These are phyloP conservation scores for Zenarchopterus dispar DNA, from an alignment of 2,797 vertebrate species.

Conservation along the genomic window DNA sequence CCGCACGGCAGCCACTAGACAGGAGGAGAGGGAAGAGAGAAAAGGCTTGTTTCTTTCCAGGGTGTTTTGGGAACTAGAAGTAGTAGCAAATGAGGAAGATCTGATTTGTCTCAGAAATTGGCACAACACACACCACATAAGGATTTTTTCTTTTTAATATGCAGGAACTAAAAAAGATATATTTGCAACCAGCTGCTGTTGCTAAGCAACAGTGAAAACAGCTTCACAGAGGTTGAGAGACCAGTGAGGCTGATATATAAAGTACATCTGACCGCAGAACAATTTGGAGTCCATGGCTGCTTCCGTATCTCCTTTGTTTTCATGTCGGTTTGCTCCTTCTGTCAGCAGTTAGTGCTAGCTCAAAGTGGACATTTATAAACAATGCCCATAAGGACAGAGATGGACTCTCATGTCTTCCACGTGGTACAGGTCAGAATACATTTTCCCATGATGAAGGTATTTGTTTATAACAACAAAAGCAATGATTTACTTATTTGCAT, in stretches of 20 bases:
- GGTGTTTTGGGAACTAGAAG: constrained; percentile 35
- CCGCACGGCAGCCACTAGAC: constrained; percentile 86
- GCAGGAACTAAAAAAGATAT: constrained; percentile 39
- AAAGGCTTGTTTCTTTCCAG: constrained; percentile 47
- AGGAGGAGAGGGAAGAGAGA: constrained; percentile 55
- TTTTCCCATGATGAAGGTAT: no score
- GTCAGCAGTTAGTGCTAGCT: constrained; percentile 8
- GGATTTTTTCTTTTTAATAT: constrained; percentile 16
- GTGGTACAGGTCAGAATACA: neutral
- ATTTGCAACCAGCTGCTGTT: constrained; percentile 69
- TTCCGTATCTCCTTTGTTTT: constrained; percentile 25
- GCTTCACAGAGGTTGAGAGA: constrained; percentile 52
- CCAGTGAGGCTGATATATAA: constrained; percentile 38
- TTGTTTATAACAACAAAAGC: no score
- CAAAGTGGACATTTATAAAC: constrained; percentile 18
- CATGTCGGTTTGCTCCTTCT: constrained; percentile 23
- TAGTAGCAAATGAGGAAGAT: constrained; percentile 15
- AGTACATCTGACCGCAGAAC: constrained; percentile 32
- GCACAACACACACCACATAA: constrained; percentile 21
- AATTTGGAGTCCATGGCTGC: constrained; percentile 42
- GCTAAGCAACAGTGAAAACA: constrained; percentile 71
- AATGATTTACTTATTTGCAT: no score
- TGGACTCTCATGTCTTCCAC: neutral
- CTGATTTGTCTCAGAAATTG: constrained; percentile 10
- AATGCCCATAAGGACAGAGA: neutral